phyloP scores from a whole-genome alignment of 2,888 invertebrate species.

The Eutolmus rufibarbis region DNA sequence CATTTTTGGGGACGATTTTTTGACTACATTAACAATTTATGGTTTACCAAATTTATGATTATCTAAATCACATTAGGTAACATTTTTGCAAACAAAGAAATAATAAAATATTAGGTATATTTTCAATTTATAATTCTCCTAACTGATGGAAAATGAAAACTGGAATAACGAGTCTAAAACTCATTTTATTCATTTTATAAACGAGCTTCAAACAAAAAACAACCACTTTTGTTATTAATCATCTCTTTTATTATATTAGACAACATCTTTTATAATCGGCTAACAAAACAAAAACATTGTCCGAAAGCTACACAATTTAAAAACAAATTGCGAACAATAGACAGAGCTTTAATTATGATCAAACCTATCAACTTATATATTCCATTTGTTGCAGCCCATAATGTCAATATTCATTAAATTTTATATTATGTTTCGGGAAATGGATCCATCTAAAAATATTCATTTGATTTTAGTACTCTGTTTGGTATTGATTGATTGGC shows the following conservation, averaged over 20 bases:
- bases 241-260: background rate
- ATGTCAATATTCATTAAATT: background rate
- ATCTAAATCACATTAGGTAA: background rate
- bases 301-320: background rate
- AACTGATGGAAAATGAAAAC: background rate
- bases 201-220: background rate
- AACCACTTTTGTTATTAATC: background rate
- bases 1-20: no score
- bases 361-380: background rate
- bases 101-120: background rate
- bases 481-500: background rate
- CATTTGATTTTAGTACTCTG: background rate
- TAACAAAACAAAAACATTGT: background rate
- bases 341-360: background rate
- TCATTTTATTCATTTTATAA: background rate
- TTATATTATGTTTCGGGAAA: background rate
- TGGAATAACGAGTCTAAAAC: background rate
- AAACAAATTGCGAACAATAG: background rate
- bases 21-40: no score
- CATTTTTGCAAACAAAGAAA: background rate
- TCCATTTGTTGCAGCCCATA: background rate
- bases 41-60: no score
- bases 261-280: background rate
- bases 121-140: background rate
- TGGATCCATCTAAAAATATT: background rate